phyloP scores from a whole-genome alignment of 2,797 vertebrate genomes.

The Lepidocolaptes lacrymiger region DNA sequence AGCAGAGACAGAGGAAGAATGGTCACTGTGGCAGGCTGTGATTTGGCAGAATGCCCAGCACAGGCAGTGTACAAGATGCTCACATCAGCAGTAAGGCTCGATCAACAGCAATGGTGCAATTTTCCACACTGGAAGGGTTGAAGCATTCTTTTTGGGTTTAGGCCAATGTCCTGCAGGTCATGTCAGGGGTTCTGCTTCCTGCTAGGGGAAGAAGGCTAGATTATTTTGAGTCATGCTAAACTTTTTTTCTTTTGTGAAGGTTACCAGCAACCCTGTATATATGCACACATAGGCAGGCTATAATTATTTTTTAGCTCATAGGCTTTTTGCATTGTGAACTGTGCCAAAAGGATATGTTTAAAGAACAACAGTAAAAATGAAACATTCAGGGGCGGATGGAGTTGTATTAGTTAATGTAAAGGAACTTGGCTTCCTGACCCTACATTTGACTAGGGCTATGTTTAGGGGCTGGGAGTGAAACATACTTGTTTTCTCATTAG shows the following conservation, averaged over 20 bases:
- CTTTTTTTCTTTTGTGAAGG: background rate
- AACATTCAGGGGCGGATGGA: background rate
- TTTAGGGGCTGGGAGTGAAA: background rate
- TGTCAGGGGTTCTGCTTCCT: background rate
- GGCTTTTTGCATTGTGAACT: background rate
- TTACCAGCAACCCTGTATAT: background rate
- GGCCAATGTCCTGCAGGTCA: background rate
- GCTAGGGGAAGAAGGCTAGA: background rate
- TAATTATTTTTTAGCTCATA: background rate
- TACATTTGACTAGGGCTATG: fast-evolving
- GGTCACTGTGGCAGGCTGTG: background rate
- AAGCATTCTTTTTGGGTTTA: background rate
- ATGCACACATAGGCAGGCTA: background rate
- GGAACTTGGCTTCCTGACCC: background rate
- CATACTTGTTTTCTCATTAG: background rate
- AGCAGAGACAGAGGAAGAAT: background rate
- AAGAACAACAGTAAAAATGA: background rate
- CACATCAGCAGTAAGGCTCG: background rate
- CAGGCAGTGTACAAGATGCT: background rate
- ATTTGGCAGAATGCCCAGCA: background rate
- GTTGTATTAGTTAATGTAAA: background rate
- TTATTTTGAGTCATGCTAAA: background rate
- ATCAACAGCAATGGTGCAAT: background rate
- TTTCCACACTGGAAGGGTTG: background rate
- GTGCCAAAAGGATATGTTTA: background rate